Base-by-base conservation (phyloP, 2,797 vertebrate genomes). In the Pipistrellus pygmaeus region DNA sequence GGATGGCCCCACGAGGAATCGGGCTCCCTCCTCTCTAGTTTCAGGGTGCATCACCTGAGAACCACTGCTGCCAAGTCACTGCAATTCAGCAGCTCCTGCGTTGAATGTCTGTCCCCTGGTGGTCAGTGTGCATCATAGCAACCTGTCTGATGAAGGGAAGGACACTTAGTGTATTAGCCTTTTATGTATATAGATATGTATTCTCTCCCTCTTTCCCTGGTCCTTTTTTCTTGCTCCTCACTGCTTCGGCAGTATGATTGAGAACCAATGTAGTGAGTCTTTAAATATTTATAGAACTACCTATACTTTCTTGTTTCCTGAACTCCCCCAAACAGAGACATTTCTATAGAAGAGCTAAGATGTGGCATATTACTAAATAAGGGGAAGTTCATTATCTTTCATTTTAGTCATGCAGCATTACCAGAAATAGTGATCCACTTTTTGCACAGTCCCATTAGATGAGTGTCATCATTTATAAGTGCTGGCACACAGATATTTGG, bases 281-380 rank as follows among this genome's bases (percentile, higher is more conserved):
- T 94, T 81, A 55, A 91, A 69, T 46, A 25, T 84, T 44, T 84
- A 62, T 11, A 91, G 75, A 93, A 3, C 35, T 38, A 64, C 1
- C 57, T 72, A 76, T 81, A 38, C 1, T 64, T 88, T 72, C 30
- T 55, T 11, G 55, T 84, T 86, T 77, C 18, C 3, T 68, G 57
- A 88, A 81, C 13, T n/a, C 62, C 62, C 41, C 57, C 60, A 87
- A 93, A 73, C 21, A 87, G 64, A 92, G 71, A 87, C 64, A 41
- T 13, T 73, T 85, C 57, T 83, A 53, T 78, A 0, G 1, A 44
- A 2, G 23, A 1, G 30, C 27, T 48, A 48, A 48, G 18, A 93
- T 87, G 12, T 21, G 62, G 23, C 25, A 80, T n/a, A 41, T 41
- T 9, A 48, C 30, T 68, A 48, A 44, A 44, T 44, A 41, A 60